Evolutionary conservation across 2,888 invertebrate species (phyloP).

Genomic region (Cheilosia impressa): DNA sequence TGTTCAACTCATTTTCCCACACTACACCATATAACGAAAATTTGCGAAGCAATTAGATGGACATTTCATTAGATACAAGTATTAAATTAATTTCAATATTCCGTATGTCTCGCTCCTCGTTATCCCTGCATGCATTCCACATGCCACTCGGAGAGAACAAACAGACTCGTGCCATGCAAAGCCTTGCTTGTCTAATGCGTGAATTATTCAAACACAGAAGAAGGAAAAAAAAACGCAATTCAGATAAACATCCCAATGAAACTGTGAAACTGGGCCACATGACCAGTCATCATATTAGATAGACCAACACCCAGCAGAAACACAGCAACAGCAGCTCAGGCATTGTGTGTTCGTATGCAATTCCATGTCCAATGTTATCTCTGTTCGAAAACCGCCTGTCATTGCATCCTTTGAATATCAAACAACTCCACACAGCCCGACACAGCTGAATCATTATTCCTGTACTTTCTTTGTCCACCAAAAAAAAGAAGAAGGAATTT

Average conservation of each 20-base stretch:
- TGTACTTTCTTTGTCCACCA: constrained; percentile 12
- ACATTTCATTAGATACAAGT: constrained; percentile 23
- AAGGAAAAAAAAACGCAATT: not conserved
- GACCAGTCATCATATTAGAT: constrained; percentile 32
- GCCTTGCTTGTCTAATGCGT: constrained; percentile 13
- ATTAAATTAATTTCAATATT: constrained; percentile 49
- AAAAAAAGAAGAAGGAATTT: not conserved
- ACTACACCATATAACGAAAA: not conserved
- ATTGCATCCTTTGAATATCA: constrained; percentile 39
- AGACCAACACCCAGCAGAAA: not conserved
- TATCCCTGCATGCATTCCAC: constrained; percentile 23
- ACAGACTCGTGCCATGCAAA: not conserved
- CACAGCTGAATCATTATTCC: constrained; percentile 28
- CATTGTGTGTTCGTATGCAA: not conserved
- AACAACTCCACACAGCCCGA: constrained; percentile 16
- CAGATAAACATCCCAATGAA: constrained; percentile 15
- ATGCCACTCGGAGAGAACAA: constrained; percentile 13
- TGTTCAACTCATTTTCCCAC: constrained; percentile 12
- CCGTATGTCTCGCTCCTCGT: constrained; percentile 16
- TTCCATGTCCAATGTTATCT: constrained; percentile 8
- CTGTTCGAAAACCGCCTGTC: constrained; percentile 35
- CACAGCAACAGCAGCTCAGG: not conserved
- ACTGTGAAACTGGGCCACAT: constrained; percentile 33
- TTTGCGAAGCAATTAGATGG: constrained; percentile 31
- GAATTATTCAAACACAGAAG: constrained; percentile 10